Base-by-base conservation (phyloP, 2,888 invertebrate species). In the Cactoblastis cactorum region DNA sequence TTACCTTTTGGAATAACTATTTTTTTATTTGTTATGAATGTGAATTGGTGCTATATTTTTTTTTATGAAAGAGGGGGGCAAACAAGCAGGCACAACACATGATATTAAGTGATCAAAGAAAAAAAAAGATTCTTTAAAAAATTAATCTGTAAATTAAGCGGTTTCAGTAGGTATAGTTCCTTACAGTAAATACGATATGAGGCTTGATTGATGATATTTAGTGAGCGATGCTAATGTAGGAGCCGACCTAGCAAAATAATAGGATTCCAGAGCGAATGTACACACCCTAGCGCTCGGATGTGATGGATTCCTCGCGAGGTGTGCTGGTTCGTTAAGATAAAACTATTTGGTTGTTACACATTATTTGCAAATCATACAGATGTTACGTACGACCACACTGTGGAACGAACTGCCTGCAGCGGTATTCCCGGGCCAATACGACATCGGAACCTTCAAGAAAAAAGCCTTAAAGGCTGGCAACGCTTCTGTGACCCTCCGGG, bases 201-300 rank as follows among this genome's bases (percentile, higher is more conserved):
- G 33, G 43, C 50, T 28, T 54, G 75, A 76, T 76, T 71, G 74
- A 76, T 73, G 75, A 59, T 68, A 62, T 70, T 67, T 63, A 59
- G 56, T 56, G 54, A 38, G 43, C 51, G 37, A 28, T 35, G 50
- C 65, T 69, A 71, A 71, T 73, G 69, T 69, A 67, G 64, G 55
- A 52, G 63, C 61, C 66, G 65, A 65, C 56, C 22, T 50, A 45
- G 22, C 32, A 45, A 53, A 62, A 61, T 57, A 61, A 63, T 63
- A 59, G 55, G 55, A 57, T 59, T 58, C 54, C 56, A 49, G 58
- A 62, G 57, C 57, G 52, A 49, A 48, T 58, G 56, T 59, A 48
- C 47, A 48, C 37, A 48, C 14, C 1, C 24, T 17, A 35, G 9
- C 9, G 37, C 15, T 15, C 28, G 4, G 2, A 17, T 11, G 37